Conservation (phyloP, 2,797 vertebrate species). For the Anomalospiza imberbis region DNA sequence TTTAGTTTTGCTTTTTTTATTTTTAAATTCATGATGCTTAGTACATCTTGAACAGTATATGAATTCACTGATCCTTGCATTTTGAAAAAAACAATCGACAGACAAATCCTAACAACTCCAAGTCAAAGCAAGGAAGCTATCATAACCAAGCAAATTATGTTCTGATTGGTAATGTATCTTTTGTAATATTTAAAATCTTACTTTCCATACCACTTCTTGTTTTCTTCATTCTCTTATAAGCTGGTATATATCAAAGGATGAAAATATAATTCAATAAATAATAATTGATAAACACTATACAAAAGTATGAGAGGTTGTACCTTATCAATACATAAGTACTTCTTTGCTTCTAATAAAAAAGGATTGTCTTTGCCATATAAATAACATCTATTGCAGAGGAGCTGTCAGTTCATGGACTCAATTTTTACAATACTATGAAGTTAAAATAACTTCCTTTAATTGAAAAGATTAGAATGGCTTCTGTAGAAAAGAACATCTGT, state of each 20-base stretch:
- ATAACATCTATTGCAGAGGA: not conserved
- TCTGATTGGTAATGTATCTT: not conserved
- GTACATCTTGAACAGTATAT: not conserved
- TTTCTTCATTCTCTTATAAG: not conserved
- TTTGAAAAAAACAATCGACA: not conserved
- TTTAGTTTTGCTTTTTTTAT: not conserved
- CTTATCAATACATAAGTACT: not conserved
- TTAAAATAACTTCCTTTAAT: slow-evolving; percentile 25
- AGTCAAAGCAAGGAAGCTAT: not conserved
- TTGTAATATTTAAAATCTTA: not conserved
- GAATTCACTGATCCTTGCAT: not conserved
- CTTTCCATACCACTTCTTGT: not conserved
- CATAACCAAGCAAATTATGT: not conserved
- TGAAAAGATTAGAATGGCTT: not conserved
- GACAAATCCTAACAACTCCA: not conserved
- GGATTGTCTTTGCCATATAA: not conserved
- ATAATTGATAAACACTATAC: not conserved
- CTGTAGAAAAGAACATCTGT: not conserved
- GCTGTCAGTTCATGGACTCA: not conserved
- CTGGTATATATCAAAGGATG: not conserved
- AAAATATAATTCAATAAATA: not conserved
- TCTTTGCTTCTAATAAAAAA: not conserved
- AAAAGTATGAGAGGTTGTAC: not conserved
- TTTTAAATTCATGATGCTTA: not conserved
- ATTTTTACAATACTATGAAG: not conserved